Evolutionary conservation across 1,140 invertebrate species (phyloP).

Genomic region (Linepithema humile): DNA sequence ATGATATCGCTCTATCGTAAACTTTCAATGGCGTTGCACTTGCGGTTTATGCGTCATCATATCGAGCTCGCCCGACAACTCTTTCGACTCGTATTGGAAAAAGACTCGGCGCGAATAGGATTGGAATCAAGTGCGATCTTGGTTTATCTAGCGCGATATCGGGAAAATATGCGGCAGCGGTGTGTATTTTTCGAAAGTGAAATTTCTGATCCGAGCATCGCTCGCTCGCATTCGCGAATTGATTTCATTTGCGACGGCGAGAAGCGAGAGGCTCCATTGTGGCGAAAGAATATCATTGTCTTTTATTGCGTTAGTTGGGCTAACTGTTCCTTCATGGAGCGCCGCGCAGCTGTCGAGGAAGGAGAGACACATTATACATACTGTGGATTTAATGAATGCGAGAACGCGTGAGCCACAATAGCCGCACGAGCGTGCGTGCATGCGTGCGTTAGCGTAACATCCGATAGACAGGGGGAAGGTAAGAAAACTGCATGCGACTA

Average conservation of each 20-base stretch:
- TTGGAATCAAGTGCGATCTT: no score
- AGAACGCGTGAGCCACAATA: constrained; percentile 45
- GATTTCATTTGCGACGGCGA: constrained; percentile 2
- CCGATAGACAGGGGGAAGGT: neutral
- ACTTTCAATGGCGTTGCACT: neutral
- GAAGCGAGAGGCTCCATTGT: constrained; percentile 9
- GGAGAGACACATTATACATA: constrained; percentile 31
- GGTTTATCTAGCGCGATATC: neutral
- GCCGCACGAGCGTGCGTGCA: neutral
- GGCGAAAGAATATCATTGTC: constrained; percentile 51
- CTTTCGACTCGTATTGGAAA: neutral
- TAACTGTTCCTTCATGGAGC: constrained; percentile 42
- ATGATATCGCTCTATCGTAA: neutral
- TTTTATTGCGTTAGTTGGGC: constrained; percentile 52
- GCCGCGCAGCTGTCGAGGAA: constrained; percentile 46
- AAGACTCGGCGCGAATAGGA: neutral
- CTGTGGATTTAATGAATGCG: constrained; percentile 51
- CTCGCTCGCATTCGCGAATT: neutral
- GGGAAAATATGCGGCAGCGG: neutral
- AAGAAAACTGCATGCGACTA: neutral
- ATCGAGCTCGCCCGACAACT: neutral
- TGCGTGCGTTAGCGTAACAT: neutral
- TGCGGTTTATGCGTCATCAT: neutral
- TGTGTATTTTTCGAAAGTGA: no score
- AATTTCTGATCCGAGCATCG: neutral